Evolutionary conservation across 2,113 vertebrate genomes (phyloP).

Genomic region (Crotophaga sulcirostris): DNA sequence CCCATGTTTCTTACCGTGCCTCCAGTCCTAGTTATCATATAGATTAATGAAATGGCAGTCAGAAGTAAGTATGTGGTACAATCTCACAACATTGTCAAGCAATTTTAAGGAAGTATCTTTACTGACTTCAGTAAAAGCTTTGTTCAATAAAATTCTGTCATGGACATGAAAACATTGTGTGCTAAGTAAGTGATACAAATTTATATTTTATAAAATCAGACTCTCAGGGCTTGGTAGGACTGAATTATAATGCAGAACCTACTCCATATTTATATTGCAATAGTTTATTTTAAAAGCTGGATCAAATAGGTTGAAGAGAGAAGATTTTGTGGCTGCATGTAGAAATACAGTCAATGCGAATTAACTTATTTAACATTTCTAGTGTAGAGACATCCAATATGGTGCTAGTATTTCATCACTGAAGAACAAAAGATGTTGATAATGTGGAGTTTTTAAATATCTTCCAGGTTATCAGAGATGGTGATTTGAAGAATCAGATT

Average conservation of each 20-base stretch:
- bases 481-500: constrained; percentile 73
- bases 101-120: background rate
- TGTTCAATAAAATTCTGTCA: background rate
- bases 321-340: background rate
- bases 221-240: background rate
- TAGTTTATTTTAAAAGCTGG: background rate
- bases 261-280: background rate
- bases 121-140: background rate
- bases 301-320: background rate
- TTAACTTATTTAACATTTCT: background rate
- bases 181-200: background rate
- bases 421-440: background rate
- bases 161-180: background rate
- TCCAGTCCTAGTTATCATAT: background rate
- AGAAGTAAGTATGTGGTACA: background rate
- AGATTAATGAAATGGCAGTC: background rate
- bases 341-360: background rate
- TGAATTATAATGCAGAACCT: background rate
- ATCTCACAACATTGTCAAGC: background rate
- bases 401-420: background rate
- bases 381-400: background rate
- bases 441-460: background rate
- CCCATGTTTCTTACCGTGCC: background rate
- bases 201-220: background rate
- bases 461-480: constrained; percentile 79